Conservation (phyloP, 2,888 invertebrate species). For the Polymixis lichenea region DNA sequence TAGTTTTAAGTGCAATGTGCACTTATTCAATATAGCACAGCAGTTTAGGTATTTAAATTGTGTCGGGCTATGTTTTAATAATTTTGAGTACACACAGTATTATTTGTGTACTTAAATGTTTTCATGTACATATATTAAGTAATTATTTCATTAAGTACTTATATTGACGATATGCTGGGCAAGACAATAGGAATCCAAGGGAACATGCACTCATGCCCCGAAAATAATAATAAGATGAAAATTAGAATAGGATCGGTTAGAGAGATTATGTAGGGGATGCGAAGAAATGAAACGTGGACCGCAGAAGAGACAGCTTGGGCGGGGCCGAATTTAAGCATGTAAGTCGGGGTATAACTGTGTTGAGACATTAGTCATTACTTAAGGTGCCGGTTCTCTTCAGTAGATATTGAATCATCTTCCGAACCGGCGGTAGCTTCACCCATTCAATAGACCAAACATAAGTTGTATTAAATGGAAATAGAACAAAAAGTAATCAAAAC, state of each 20-base stretch:
- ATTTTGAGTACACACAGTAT: neutral
- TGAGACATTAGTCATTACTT: slow-evolving; percentile 14
- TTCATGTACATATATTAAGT: neutral
- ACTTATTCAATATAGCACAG: slow-evolving; percentile 2
- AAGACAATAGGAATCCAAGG: neutral
- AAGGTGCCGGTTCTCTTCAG: slow-evolving; percentile 35
- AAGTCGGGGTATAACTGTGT: slow-evolving; percentile 46
- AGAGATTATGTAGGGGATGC: slow-evolving; percentile 1
- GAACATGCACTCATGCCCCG: slow-evolving; percentile 8
- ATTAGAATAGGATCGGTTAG: slow-evolving; percentile 1
- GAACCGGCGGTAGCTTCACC: slow-evolving; percentile 28
- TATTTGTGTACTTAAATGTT: slow-evolving; percentile 4
- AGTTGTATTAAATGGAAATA: slow-evolving; percentile 23
- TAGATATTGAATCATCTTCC: slow-evolving; percentile 24
- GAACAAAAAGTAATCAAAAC: neutral
- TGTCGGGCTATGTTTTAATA: neutral
- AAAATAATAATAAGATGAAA: slow-evolving; percentile 7
- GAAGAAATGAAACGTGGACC: slow-evolving; percentile 26
- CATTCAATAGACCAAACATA: slow-evolving; percentile 11
- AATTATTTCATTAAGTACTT: neutral
- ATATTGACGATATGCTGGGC: neutral
- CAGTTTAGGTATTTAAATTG: neutral
- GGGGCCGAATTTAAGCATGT: slow-evolving; percentile 29
- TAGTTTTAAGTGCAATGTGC: neutral
- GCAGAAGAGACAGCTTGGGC: slow-evolving; percentile 19